Evolutionary conservation across 2,797 vertebrate genomes (phyloP).

Genomic region (Crax fasciolata): DNA sequence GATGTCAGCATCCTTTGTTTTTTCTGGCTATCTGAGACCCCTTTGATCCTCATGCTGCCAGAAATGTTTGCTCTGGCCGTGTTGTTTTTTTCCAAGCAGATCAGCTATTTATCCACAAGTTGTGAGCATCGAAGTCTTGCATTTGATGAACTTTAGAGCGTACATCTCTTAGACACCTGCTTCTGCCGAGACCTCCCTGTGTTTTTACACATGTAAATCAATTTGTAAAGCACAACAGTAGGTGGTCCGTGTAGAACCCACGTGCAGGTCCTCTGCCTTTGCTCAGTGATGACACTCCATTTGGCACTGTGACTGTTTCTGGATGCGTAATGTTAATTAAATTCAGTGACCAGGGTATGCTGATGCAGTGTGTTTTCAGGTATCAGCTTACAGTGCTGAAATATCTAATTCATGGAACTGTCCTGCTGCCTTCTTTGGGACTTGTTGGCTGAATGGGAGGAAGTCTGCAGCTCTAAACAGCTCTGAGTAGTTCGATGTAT

Average conservation of each 20-base stretch:
- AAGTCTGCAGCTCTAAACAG: neutral
- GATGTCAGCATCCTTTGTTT: constrained; percentile 70
- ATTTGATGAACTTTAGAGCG: neutral
- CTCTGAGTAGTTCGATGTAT: neutral
- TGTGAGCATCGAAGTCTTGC: constrained; percentile 31
- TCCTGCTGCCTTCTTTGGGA: neutral
- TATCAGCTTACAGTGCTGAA: neutral
- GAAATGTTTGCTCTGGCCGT: constrained; percentile 53
- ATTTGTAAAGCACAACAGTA: neutral
- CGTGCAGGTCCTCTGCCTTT: neutral
- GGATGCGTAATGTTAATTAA: neutral
- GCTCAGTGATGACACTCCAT: neutral
- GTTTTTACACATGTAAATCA: neutral
- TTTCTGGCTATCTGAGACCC: constrained; percentile 63
- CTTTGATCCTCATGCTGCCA: constrained; percentile 59
- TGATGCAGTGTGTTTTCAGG: neutral
- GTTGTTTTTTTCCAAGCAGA: neutral
- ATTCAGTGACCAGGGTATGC: rapidly evolving
- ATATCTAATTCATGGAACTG: neutral
- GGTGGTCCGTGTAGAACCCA: neutral
- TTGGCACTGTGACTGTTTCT: neutral
- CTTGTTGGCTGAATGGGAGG: neutral
- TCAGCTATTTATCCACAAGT: constrained; percentile 36
- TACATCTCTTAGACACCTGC: neutral
- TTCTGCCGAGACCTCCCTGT: neutral